Evolutionary conservation across 2,113 vertebrate species (phyloP).

Genomic region (Ginglymostoma cirratum): DNA sequence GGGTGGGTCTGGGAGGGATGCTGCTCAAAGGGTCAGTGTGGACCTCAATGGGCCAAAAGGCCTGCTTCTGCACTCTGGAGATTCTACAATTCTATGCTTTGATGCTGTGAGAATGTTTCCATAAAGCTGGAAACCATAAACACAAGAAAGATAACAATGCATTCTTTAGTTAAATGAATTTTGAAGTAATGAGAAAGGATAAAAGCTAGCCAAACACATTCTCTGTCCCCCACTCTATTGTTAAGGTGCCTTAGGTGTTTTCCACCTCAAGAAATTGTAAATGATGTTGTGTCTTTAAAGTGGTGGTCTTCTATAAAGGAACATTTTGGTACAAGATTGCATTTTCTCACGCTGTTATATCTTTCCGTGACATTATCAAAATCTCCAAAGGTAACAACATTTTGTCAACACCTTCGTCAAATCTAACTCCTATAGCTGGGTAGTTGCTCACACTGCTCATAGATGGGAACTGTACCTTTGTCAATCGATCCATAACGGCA

Average conservation of each 20-base stretch:
- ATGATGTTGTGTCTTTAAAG: not conserved
- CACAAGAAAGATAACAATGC: not conserved
- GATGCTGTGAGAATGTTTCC: no score
- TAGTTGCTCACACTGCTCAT: not conserved
- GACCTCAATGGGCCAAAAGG: no score
- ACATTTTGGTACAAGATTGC: not conserved
- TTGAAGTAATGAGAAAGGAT: not conserved
- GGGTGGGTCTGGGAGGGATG: no score
- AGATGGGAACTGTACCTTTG: not conserved
- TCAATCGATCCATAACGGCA: not conserved
- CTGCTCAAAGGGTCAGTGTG: no score
- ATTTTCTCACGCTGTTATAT: not conserved
- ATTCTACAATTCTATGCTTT: no score
- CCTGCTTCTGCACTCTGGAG: no score
- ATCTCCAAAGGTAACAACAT: not conserved
- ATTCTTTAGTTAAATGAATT: no score
- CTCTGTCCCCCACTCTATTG: not conserved
- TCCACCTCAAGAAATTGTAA: not conserved
- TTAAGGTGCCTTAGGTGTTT: not conserved
- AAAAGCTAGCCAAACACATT: not conserved
- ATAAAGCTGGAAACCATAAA: not conserved
- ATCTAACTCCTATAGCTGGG: not conserved
- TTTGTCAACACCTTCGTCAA: no score
- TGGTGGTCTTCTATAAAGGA: not conserved
- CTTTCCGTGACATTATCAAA: not conserved